Evolutionary conservation across 2,888 invertebrate genomes (phyloP).

Genomic region (Rotaria socialis): DNA sequence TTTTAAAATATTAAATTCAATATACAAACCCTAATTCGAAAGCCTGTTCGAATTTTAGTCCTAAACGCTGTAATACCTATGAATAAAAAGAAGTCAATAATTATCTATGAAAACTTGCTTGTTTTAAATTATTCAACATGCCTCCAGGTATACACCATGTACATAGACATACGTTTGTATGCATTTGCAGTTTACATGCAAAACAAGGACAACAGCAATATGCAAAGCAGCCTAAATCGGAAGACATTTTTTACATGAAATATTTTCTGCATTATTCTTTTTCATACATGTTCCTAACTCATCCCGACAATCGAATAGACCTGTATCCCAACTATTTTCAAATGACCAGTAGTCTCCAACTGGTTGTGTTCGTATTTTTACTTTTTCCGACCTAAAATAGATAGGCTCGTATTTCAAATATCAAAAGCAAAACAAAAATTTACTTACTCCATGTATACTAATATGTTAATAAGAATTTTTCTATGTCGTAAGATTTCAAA

Average conservation of each 20-base stretch:
- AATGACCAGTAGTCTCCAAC: not conserved
- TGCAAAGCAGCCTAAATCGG: not conserved
- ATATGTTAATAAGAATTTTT: no score
- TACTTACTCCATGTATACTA: no score
- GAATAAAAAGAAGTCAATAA: not conserved
- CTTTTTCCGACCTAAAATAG: not conserved
- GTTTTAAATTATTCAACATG: not conserved
- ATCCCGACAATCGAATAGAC: not conserved
- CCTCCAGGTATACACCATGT: constrained; percentile 41
- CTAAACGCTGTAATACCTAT: constrained; percentile 4
- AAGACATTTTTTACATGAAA: not conserved
- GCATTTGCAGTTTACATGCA: constrained; percentile 31
- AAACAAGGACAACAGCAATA: not conserved
- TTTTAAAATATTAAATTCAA: no score
- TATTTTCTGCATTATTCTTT: not conserved
- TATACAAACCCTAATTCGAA: constrained; percentile 34
- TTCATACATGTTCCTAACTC: not conserved
- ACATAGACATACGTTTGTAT: constrained; percentile 43
- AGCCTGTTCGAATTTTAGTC: constrained; percentile 42
- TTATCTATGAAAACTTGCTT: no score
- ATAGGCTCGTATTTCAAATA: no score
- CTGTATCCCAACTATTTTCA: not conserved
- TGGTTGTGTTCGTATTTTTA: not conserved
- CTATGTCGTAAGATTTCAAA: no score
- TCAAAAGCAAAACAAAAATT: no score